Evolutionary conservation across 2,888 invertebrate species (phyloP).

Genomic region (Lithophane ornitopus): DNA sequence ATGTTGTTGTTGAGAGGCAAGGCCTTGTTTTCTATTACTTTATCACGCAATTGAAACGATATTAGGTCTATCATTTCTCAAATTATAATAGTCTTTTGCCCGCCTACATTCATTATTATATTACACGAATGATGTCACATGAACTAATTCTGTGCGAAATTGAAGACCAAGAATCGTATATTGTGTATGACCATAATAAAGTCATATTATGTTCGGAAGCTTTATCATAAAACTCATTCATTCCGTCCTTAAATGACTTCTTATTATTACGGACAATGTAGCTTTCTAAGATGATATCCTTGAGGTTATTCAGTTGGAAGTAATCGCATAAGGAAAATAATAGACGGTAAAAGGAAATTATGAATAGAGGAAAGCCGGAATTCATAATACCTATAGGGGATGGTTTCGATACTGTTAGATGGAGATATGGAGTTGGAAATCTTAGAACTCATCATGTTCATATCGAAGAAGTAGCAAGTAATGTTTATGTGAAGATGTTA

Average conservation of each 20-base stretch:
- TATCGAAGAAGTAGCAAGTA: not conserved
- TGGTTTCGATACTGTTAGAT: not conserved
- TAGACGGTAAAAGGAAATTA: constrained; percentile 19
- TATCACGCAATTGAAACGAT: constrained; percentile 18
- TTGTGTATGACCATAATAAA: constrained; percentile 32
- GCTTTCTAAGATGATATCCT: constrained; percentile 25
- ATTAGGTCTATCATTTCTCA: constrained; percentile 8
- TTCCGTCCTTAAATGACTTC: constrained; percentile 26
- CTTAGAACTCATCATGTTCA: not conserved
- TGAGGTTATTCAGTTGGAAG: constrained; percentile 28
- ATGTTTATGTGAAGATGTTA: not conserved
- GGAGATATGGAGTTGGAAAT: not conserved
- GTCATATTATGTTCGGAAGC: constrained; percentile 17
- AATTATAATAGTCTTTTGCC: constrained; percentile 23
- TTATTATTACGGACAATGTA: constrained; percentile 40
- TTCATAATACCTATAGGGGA: constrained; percentile 10
- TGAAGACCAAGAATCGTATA: constrained; percentile 25
- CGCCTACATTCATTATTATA: constrained; percentile 51
- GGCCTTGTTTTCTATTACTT: not conserved
- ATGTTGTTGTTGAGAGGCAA: not conserved
- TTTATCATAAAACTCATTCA: constrained; percentile 36
- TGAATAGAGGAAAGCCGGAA: not conserved
- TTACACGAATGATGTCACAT: constrained; percentile 55
- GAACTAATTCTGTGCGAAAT: constrained; percentile 53
- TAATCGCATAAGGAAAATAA: constrained; percentile 48